Evolutionary conservation across 2,888 invertebrate species (phyloP).

Genomic region (Calameuta filiformis): DNA sequence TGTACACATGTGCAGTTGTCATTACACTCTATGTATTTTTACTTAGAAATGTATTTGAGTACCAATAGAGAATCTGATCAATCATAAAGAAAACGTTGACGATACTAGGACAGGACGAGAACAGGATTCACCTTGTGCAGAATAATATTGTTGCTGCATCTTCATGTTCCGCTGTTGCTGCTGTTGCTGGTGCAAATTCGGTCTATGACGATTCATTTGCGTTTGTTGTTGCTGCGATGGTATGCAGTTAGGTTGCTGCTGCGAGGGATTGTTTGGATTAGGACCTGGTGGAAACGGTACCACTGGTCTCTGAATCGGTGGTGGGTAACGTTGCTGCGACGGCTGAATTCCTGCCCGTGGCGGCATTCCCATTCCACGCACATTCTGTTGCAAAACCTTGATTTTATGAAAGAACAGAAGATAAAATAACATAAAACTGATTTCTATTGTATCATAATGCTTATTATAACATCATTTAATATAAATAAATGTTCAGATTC

Average conservation of each 20-base stretch:
- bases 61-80: background rate
- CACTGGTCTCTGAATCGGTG: constrained; percentile 70
- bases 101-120: background rate
- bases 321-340: constrained; percentile 65
- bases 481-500: background rate
- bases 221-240: constrained; percentile 59
- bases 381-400: constrained; percentile 58
- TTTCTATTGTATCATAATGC: background rate
- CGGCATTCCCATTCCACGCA: constrained; percentile 63
- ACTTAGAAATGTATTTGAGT: background rate
- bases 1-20: too few species aligned
- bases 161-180: constrained; percentile 60
- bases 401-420: constrained; percentile 6
- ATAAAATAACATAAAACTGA: background rate
- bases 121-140: constrained; percentile 62
- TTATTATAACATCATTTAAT: background rate
- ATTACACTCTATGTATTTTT: background rate
- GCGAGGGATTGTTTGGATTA: constrained; percentile 59
- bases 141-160: constrained; percentile 69
- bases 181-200: constrained; percentile 59
- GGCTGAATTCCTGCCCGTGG: constrained; percentile 61
- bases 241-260: constrained; percentile 61
- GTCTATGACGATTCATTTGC: constrained; percentile 55
- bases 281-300: constrained; percentile 67
- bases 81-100: background rate